Conservation (phyloP, 1,140 invertebrate genomes). For the Heliconius nattereri region DNA sequence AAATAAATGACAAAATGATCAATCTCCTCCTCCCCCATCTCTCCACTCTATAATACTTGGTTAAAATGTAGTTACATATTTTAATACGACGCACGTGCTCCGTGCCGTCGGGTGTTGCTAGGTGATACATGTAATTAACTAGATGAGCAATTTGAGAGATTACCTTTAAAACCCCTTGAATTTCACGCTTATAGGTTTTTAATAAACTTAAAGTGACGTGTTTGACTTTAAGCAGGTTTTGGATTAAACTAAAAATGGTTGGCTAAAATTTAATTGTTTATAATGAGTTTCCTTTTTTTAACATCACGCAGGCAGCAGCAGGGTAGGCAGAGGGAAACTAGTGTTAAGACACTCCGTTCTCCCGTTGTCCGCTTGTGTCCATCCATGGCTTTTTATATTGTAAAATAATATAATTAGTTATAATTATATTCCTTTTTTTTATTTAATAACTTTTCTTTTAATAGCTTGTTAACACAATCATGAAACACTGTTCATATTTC, state of each 20-base stretch:
- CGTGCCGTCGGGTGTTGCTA: constrained; percentile 53
- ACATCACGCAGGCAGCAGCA: too few relatives aligned
- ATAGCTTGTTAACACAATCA: neutral
- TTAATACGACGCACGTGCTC: constrained; percentile 17
- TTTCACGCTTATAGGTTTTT: constrained; percentile 46
- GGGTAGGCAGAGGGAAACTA: too few relatives aligned
- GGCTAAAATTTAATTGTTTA: neutral
- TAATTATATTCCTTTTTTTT: too few relatives aligned
- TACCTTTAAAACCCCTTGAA: constrained; percentile 62
- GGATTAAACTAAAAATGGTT: neutral
- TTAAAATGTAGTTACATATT: constrained; percentile 9
- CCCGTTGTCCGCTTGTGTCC: too few relatives aligned
- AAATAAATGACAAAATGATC: neutral
- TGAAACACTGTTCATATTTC: neutral
- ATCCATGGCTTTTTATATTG: too few relatives aligned
- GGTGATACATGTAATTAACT: constrained; percentile 62
- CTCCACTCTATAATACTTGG: neutral
- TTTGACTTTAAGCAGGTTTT: constrained; percentile 13
- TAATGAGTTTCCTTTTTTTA: too few relatives aligned
- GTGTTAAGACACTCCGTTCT: too few relatives aligned
- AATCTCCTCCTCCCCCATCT: neutral
- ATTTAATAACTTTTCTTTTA: neutral
- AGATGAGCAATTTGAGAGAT: constrained; percentile 73
- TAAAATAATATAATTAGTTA: too few relatives aligned
- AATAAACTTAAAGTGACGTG: constrained; percentile 46